Evolutionary conservation across 2,113 vertebrate species (phyloP), one percentile per base, ranked within the genome.

Genomic region (Tringa solitaria): DNA sequence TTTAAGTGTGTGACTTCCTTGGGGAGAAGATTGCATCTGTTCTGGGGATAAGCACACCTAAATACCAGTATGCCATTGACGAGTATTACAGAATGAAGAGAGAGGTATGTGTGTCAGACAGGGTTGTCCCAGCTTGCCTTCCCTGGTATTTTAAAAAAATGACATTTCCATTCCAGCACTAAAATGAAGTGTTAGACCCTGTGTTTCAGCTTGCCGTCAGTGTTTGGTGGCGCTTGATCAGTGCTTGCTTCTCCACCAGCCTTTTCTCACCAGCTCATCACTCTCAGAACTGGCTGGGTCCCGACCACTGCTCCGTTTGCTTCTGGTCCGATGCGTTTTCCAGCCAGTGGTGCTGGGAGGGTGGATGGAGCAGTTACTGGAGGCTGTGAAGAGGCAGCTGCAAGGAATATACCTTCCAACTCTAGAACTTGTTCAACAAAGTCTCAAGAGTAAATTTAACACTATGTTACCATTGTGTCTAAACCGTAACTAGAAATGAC

Each of bases 61-160:
- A 99, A 96, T 99, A 99, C 96, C 99, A 99, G 6, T 99, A 99
- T 82, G 99, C 99, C 87, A 99, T 99, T 45, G 99, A 99, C 88
- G 99, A 99, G 91, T 99, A 99, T 97, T 99, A 99, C 98, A 98
- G 99, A 96, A 99, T 99, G 98, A 99, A 99, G 98, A 99, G 98
- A 92, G 99, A 99, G 99, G 99, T 99, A 82, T 57, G 98, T 94
- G n/a, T 94, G 76, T 41, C 53, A 56, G 30, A 64, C 4, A 8
- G 13, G 21, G 48, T 80, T 97, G 74, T 73, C 48, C 53, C 57
- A 76, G 1, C 10, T n/a, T 75, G 33, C 48, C 46, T 61, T 89
- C 24, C 19, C 11, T 68, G 30, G 12, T 59, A 24, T 41, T 96
- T 96, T 41, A 24, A 41, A 87, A 87, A 75, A 60, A 43, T 5